phyloP scores from a whole-genome alignment of 2,888 invertebrate genomes.

The Syrista parreyssii region DNA sequence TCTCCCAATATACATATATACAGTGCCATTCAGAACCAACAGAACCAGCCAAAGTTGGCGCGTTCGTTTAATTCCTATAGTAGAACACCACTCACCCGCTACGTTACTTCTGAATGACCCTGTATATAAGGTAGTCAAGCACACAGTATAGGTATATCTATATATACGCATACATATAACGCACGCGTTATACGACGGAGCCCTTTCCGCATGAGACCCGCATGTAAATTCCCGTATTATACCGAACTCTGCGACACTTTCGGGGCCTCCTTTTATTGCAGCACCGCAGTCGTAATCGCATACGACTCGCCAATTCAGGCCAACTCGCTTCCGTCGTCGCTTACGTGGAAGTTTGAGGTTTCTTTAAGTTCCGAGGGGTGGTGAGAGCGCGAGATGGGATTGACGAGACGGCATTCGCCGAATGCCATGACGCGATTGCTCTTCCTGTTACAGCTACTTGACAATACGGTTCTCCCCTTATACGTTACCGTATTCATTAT shows the following conservation, averaged over 20 bases:
- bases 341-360: background rate
- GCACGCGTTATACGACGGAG: background rate
- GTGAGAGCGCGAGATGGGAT: background rate
- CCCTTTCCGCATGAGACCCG: conserved; percentile 10
- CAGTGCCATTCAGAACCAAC: background rate
- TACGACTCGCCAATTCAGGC: background rate
- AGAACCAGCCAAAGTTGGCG: too few relatives aligned
- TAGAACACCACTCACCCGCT: background rate
- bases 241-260: conserved; percentile 1
- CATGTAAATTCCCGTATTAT: conserved; percentile 38
- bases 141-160: background rate
- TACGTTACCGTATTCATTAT: background rate
- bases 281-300: background rate
- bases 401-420: background rate
- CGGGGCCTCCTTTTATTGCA: background rate
- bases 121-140: background rate
- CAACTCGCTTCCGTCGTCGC: background rate
- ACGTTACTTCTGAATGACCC: background rate
- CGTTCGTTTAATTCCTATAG: background rate
- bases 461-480: background rate
- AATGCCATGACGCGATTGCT: background rate
- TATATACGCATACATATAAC: background rate
- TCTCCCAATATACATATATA: background rate
- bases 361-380: background rate
- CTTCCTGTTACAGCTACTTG: background rate